Conservation (phyloP, 2,113 vertebrate genomes). For the Cathartes aura region DNA sequence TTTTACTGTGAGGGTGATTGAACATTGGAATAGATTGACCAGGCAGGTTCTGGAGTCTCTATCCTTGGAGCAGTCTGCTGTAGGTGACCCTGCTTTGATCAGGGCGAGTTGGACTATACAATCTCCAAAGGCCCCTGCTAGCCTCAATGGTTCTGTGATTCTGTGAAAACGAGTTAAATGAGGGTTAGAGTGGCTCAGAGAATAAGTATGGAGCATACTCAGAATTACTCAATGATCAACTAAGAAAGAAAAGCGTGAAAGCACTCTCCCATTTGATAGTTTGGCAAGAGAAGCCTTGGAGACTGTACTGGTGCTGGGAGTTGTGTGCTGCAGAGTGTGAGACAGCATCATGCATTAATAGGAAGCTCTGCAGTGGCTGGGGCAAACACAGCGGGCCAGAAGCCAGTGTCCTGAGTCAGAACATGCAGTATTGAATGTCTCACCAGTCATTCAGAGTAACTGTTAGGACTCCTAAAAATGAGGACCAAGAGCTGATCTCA, state of each 20-base stretch:
- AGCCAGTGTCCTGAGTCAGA: background rate
- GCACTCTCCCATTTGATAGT: background rate
- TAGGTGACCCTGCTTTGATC: background rate
- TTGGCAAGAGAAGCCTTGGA: background rate
- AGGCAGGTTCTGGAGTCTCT: background rate
- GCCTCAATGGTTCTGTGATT: background rate
- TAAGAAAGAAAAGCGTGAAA: background rate
- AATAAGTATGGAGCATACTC: background rate
- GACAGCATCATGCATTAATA: background rate
- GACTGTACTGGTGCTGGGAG: background rate
- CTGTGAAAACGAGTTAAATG: background rate
- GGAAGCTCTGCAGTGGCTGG: accelerated
- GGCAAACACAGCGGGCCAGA: background rate
- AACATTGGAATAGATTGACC: background rate
- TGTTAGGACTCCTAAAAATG: background rate
- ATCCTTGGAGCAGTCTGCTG: background rate
- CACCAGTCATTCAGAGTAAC: background rate
- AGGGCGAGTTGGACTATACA: background rate
- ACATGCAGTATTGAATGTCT: background rate
- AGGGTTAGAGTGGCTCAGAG: background rate
- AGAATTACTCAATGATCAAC: background rate
- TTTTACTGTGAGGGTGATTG: background rate
- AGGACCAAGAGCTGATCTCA: background rate
- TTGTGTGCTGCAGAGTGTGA: background rate
- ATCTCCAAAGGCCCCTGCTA: background rate